A percentile compares a stretch with the other conserved stretches of the same genome.
These are phyloP conservation scores for Aphodius granarius DNA, from an alignment of 2,888 invertebrate species.

Conservation along the genomic window DNA sequence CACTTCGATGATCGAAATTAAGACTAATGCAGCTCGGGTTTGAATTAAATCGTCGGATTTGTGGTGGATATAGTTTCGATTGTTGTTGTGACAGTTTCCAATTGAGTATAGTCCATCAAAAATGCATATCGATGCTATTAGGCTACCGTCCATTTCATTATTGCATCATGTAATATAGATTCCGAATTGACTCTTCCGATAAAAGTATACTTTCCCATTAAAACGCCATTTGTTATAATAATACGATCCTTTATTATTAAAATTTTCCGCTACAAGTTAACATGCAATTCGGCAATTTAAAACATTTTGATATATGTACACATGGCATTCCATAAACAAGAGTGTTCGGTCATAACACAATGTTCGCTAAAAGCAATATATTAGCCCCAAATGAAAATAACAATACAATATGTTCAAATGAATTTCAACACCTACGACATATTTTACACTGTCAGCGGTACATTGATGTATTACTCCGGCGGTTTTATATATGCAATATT, in stretches of 20 bases:
- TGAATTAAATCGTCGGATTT: not conserved
- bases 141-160: too few relatives aligned
- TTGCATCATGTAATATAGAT: too few relatives aligned
- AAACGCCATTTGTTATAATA: not conserved
- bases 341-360: not conserved
- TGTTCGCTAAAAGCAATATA: not conserved
- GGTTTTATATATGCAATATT: not conserved
- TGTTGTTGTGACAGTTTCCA: too few relatives aligned
- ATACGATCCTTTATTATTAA: not conserved
- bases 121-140: too few relatives aligned
- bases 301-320: not conserved
- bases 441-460: not conserved
- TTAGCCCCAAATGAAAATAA: not conserved
- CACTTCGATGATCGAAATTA: slow-evolving; percentile 7
- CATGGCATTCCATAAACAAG: not conserved
- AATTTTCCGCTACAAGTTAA: not conserved
- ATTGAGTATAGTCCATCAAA: too few relatives aligned
- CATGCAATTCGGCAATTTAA: not conserved
- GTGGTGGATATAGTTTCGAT: not conserved
- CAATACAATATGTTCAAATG: not conserved
- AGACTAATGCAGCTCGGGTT: not conserved
- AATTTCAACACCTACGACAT: not conserved
- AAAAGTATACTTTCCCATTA: too few relatives aligned
- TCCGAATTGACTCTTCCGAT: too few relatives aligned
- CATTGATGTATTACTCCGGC: not conserved